Conservation (phyloP, 2,113 vertebrate genomes). For the Oxyruncus cristatus region DNA sequence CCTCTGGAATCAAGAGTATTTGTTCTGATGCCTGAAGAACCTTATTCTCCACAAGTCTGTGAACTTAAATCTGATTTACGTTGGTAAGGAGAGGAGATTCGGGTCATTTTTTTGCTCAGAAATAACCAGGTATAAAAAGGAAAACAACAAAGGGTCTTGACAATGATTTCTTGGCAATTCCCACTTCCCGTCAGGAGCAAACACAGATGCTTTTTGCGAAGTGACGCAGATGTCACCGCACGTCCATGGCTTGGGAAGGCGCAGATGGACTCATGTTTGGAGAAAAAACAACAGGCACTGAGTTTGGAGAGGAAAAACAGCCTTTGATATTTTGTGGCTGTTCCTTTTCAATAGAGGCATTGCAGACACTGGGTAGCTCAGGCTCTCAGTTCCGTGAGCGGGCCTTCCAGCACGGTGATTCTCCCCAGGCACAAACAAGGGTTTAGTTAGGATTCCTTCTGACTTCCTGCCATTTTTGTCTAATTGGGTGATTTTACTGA, state of each 20-base stretch:
- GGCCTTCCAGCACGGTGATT: not conserved
- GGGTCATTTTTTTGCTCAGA: not conserved
- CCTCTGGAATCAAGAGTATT: not conserved
- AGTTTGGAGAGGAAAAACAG: not conserved
- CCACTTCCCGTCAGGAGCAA: conserved; percentile 1
- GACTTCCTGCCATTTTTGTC: not conserved
- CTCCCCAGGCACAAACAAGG: not conserved
- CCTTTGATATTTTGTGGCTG: not conserved
- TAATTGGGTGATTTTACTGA: not conserved
- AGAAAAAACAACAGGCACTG: not conserved
- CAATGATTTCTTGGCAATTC: conserved; percentile 10
- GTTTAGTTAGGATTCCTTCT: not conserved
- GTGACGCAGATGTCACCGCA: not conserved
- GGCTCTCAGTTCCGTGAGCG: not conserved
- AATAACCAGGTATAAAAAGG: not conserved
- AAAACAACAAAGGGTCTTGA: not conserved
- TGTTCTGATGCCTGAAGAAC: not conserved
- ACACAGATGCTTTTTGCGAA: not conserved
- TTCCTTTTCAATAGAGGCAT: not conserved
- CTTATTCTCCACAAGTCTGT: not conserved
- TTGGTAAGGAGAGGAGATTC: not conserved
- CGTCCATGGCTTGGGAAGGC: not conserved
- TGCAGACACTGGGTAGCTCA: not conserved
- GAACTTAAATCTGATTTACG: not conserved
- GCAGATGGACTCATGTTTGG: conserved; percentile 6